These are phyloP conservation scores for Okapia johnstoni DNA, from an alignment of 2,113 vertebrate species.

Conservation along the genomic window DNA sequence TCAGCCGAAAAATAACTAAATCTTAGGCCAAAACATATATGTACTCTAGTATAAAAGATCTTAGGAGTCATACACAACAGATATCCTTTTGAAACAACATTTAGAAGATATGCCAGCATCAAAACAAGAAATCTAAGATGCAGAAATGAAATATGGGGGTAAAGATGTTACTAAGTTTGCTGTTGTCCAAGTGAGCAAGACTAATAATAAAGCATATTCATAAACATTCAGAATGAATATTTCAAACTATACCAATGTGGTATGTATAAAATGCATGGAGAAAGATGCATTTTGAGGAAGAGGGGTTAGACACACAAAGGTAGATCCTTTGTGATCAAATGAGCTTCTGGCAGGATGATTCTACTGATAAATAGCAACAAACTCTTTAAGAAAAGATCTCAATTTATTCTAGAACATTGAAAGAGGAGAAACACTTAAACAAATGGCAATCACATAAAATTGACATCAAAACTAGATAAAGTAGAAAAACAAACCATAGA, in stretches of 20 bases:
- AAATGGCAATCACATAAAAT: not conserved
- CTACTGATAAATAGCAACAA: not conserved
- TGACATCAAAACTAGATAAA: not conserved
- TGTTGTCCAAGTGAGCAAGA: not conserved
- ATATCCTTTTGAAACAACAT: not conserved
- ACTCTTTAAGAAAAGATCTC: not conserved
- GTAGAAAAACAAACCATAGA: not conserved
- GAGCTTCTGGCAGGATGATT: not conserved
- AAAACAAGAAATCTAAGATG: not conserved
- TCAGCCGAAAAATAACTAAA: not conserved
- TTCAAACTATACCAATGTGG: not conserved
- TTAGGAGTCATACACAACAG: not conserved
- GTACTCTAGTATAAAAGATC: not conserved
- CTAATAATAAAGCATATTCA: not conserved
- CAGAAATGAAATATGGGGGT: not conserved
- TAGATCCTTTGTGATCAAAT: not conserved
- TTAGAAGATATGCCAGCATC: not conserved
- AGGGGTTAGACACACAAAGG: not conserved
- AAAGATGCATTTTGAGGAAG: not conserved
- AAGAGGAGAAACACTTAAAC: not conserved
- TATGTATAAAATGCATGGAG: rapidly evolving
- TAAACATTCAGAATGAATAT: not conserved
- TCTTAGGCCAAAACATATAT: not conserved
- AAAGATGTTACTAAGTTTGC: not conserved
- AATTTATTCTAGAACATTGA: not conserved